Evolutionary conservation across 1,140 invertebrate genomes (phyloP), one percentile per base, ranked within the genome.

Genomic region (Dinothrombium tinctorium): DNA sequence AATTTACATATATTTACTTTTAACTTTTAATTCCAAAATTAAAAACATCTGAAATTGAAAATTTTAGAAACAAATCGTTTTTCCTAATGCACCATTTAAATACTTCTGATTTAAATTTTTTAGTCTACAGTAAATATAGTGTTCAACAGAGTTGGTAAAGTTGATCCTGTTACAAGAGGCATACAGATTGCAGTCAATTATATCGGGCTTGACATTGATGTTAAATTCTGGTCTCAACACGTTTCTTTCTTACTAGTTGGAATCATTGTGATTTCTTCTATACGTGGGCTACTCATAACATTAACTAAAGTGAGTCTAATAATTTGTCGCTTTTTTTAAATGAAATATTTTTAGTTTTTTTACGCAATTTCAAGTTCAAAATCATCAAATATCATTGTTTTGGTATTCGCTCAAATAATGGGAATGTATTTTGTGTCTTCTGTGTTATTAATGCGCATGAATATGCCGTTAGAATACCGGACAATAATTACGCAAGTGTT

Each of bases 381-480:
- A 63, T 95, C 87, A 19, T 96, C 90, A 20, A 98, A 98, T 57
- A 78, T 98, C 28, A 96, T 99, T 50, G 92, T 99, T 4, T 59
- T 98, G 20, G 74, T 89, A 46, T 63, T 99, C 14, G 90, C 90
- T 14, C 86, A 98, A 65, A 83, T 98, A 48, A 99, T 99, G 92
- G 92, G 92, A 12, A 99, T 98, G 92, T 98, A 99, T 59, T 99
- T 98, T 65, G 82, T 95, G 21, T 96, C 90, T 2, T 92, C 84
- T 15, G 90, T 99, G 0, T 64, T 99, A 12, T 59, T 99, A 23
- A 90, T 99, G 73, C 63, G 94, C 35, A 98, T 99, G 92, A 99
- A 98, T 59, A 95, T 99, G 86, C 94, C 94, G 6, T 69, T 76
- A 0, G 86, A 98, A 59, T 99, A 99, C 58, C 67, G 67, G 20